Percentiles rank a stretch among this genome's conserved stretches.
phyloP scores from a whole-genome alignment of 2,113 vertebrate species.

The Scomber colias region DNA sequence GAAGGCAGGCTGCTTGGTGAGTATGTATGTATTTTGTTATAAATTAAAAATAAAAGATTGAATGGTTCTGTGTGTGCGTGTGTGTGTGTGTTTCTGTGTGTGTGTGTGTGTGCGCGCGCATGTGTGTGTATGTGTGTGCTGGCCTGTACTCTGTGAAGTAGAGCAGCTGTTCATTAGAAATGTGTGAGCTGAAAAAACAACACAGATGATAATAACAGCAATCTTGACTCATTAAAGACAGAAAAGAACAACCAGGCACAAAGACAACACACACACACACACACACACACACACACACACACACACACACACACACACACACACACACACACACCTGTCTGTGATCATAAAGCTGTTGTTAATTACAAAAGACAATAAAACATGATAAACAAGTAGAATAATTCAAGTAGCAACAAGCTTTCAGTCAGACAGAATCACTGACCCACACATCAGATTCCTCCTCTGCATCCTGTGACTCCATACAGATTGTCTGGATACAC shows the following conservation, averaged over 20 bases:
- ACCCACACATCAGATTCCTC: constrained; percentile 50
- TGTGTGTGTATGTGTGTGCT: constrained; percentile 15
- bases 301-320: constrained; percentile 11
- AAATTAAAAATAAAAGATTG: background rate
- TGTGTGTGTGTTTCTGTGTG: background rate
- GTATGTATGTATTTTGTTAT: background rate
- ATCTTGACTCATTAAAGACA: constrained; percentile 65
- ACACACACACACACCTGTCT: constrained; percentile 39
- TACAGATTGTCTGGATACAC: constrained; percentile 1
- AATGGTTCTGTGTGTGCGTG: background rate
- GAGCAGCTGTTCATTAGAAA: constrained; percentile 79
- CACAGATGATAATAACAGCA: constrained; percentile 60
- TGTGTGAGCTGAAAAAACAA: constrained; percentile 69
- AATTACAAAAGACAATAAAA: constrained; percentile 69
- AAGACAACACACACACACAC: constrained; percentile 7
- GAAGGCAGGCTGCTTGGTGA: no score
- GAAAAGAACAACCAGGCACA: constrained; percentile 69
- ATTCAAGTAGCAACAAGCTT: constrained; percentile 40
- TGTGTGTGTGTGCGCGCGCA: constrained; percentile 6
- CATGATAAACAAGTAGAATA: constrained; percentile 59
- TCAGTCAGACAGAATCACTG: constrained; percentile 67
- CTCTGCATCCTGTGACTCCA: constrained; percentile 22
- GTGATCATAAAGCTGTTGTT: constrained; percentile 58
- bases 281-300: background rate
- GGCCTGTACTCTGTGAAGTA: constrained; percentile 39